Evolutionary conservation across 2,888 invertebrate genomes (phyloP).

Genomic region (Ectemnius cavifrons): DNA sequence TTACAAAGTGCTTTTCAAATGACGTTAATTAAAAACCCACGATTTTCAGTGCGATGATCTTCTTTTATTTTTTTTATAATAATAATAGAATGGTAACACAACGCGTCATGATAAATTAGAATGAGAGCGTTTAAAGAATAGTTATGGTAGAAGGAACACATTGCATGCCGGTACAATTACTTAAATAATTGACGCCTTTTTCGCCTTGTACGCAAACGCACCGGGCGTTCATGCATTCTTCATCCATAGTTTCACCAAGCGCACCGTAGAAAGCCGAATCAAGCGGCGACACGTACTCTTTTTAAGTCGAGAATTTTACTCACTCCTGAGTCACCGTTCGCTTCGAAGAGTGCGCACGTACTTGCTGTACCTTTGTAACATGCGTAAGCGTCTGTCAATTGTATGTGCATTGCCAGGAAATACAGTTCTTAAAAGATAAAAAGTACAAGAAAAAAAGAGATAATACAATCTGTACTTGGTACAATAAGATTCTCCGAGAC

Average conservation of each 20-base stretch:
- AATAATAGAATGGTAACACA: too few species aligned
- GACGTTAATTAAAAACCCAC: too few species aligned
- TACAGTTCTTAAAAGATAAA: too few species aligned
- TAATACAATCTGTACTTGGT: too few species aligned
- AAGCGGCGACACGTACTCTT: background rate
- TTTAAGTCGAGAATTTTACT: slow-evolving; percentile 11
- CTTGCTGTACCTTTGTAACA: background rate
- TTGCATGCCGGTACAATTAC: slow-evolving; percentile 32
- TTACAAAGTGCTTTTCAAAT: too few species aligned
- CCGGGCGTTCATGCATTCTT: slow-evolving; percentile 54
- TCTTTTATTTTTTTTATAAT: too few species aligned
- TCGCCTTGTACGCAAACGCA: slow-evolving; percentile 37
- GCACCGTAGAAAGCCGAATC: slow-evolving; percentile 14
- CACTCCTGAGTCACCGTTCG: slow-evolving; percentile 9
- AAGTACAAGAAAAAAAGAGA: too few species aligned
- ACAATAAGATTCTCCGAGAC: too few species aligned
- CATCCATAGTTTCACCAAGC: slow-evolving; percentile 52
- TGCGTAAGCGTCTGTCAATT: background rate
- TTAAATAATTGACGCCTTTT: slow-evolving; percentile 31
- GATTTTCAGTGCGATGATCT: too few species aligned
- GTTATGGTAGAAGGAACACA: slow-evolving; percentile 6
- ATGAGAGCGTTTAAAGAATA: too few species aligned
- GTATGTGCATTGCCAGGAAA: too few species aligned
- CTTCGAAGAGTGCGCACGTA: background rate
- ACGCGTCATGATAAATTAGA: too few species aligned